Evolutionary conservation across 2,888 invertebrate genomes (phyloP).

Genomic region (Adelphocoris suturalis): DNA sequence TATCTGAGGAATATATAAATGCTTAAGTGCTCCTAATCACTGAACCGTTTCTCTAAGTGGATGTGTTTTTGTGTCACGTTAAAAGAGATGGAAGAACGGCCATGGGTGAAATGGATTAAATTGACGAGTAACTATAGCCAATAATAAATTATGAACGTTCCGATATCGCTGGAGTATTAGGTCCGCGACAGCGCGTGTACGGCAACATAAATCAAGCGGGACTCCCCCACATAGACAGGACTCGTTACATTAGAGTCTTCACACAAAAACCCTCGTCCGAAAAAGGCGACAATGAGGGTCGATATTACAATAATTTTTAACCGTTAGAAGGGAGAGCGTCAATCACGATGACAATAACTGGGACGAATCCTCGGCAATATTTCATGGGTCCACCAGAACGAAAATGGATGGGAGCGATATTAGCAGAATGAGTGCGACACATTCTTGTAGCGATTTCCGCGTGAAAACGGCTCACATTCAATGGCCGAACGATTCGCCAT

Average conservation of each 20-base stretch:
- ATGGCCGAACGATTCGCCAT: neutral
- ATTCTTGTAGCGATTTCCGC: neutral
- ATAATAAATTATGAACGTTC: slow-evolving; percentile 24
- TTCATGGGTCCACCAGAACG: neutral
- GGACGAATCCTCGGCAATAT: slow-evolving; percentile 18
- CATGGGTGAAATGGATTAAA: too few species aligned
- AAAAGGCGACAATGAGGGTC: slow-evolving; percentile 32
- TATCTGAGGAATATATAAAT: too few species aligned
- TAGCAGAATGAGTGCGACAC: slow-evolving; percentile 10
- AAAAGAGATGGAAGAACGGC: too few species aligned
- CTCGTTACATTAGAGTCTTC: slow-evolving; percentile 39
- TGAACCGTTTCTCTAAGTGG: too few species aligned
- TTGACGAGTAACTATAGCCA: neutral
- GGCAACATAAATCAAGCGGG: slow-evolving; percentile 15
- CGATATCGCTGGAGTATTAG: neutral
- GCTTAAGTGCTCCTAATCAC: too few species aligned
- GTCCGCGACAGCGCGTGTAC: neutral
- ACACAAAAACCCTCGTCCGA: slow-evolving; percentile 19
- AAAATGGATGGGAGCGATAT: neutral
- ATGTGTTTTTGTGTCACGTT: too few species aligned
- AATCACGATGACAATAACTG: slow-evolving; percentile 28
- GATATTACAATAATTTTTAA: slow-evolving; percentile 40
- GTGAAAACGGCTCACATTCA: neutral
- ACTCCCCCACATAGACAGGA: neutral
- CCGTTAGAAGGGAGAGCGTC: neutral